Evolutionary conservation across 2,113 vertebrate species (phyloP), one percentile per base, ranked within the genome.

Genomic region (Tachysurus vachellii): DNA sequence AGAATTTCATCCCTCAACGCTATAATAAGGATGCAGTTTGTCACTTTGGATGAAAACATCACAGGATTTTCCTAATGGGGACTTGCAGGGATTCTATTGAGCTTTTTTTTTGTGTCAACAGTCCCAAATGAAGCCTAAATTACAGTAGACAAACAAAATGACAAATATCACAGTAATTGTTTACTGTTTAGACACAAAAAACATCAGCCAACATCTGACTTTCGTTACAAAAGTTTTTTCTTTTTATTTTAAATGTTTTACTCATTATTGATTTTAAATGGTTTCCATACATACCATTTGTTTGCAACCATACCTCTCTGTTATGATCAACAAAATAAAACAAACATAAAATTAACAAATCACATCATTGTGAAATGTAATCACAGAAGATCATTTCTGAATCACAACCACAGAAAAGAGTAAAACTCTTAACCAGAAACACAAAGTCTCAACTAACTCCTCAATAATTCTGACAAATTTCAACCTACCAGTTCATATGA

Each of bases 161-260:
- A 50, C 44, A 53, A 50, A 53, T 26, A n/a, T 50, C 23, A n/a
- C 8, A 54, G 7, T 0, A 36, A 57, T 4, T 36, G 26, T 80
- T 80, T 57, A 16, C 26, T 57, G 17, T 57, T 80, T 36, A 23
- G 21, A 13, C 73, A 76, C 44, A 76, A 53, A 80, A 80, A 57
- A 10, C 54, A 36, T 28, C 26, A 90, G 93, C 92, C 90, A 93
- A 88, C 91, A 91, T 92, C 12, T 91, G 91, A 92, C 89, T 91
- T 94, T 91, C 93, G 92, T 94, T 95, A 94, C 85, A 95, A 96
- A 95, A 92, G 88, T 86, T 80, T 61, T 82, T 91, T 87, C 89
- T 89, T 91, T 91, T 93, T 50, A 59, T 80, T 94, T 91, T 91
- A 89, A 93, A 93, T 82, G 85, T 83, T 86, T 90, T 87, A 90